Evolutionary conservation across 2,888 invertebrate genomes (phyloP), one percentile per base, ranked within the genome.

Genomic region (Pollenia amentaria): DNA sequence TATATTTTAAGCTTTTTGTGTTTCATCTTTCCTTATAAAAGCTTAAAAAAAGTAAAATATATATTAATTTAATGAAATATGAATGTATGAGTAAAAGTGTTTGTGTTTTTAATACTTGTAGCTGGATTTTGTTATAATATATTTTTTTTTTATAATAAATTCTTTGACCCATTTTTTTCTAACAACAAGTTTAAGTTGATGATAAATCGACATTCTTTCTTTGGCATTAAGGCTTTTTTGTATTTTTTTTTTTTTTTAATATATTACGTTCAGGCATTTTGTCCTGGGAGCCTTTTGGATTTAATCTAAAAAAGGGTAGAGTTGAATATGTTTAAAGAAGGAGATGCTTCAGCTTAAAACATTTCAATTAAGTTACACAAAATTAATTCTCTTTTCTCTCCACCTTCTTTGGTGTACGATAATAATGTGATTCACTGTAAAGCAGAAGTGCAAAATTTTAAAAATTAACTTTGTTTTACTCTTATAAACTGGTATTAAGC

Each of bases 201-300:
- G 60, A 81, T 81, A 67, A 81, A 81, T 81, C 73, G 73, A 42
- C 57, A 51, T 42, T 67, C 46, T 67, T 75, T 40, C 51, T 65
- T 67, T 73, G 72, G 46, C 72, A 80, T 29, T 38, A 46, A 65
- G 46, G 29, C 40, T 64, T 29, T 12, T 29, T 64, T 53, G 40
- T 44, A 48, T 44, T 77, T 65, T 53, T 11, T 38, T 64, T 42
- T 40, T 44, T 55, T 29, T 18, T 18, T 14, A 6, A 3, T 14
- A 38, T 18, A 18, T 9, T 69, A 9, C 16, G 8, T 38, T 57
- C 18, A 48, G 44, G 3, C 62, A 51, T 21, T 9, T 48, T 48
- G 7, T 18, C 4, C 14, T 42, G 16, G 14, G 12, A 40, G 40
- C n/a, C 40, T 70, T 62, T 60, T 69, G 8, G 11, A 18, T 62